Base-by-base conservation (phyloP, 2,113 vertebrate species). In the Phrynocephalus versicolor region DNA sequence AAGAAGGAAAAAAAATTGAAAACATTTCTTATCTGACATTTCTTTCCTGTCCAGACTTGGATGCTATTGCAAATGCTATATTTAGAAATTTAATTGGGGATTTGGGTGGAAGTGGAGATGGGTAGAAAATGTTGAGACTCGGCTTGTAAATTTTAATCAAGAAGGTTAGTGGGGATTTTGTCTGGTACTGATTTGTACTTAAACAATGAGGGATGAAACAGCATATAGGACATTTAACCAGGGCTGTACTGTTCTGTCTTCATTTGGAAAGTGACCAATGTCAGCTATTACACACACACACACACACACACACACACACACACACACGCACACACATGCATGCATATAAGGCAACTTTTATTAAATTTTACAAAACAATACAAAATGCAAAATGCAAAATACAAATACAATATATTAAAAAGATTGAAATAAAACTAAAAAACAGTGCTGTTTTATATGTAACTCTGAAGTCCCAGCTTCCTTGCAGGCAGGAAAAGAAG, bases 71-170 rank as follows among this genome's bases (percentile, higher is more conserved):
- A 86, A 73, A 87, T 71, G 77, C 84, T 88, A 51, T 89, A 82
- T 81, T 93, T 91, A 85, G n/a, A 74, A 81, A 89, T 10, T 62
- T 87, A 91, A 88, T 39, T 15, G 74, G 72, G 14, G 85, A 21
- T 45, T 84, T 89, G 57, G 14, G 88, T 14, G 27, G 21, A 79
- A 90, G 83, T 86, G 69, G 51, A 62, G 87, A 87, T 0, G 1
- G 83, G 82, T 90, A 25, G 72, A 14, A 89, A 82, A 90, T n/a
- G 41, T 19, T 14, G 27, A 79, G 79, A 55, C 27, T 12, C 0
- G 2, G 71, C 0, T 0, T 21, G 45, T 57, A 55, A 58, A 37
- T 37, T 70, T 57, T 79, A 85, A 85, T 51, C 3, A 51, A 65
- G n/a, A 84, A 30, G 23, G 69, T 58, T 35, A 85, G 85, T 37